phyloP scores from a whole-genome alignment of 2,797 vertebrate species.

The Momotus momota region DNA sequence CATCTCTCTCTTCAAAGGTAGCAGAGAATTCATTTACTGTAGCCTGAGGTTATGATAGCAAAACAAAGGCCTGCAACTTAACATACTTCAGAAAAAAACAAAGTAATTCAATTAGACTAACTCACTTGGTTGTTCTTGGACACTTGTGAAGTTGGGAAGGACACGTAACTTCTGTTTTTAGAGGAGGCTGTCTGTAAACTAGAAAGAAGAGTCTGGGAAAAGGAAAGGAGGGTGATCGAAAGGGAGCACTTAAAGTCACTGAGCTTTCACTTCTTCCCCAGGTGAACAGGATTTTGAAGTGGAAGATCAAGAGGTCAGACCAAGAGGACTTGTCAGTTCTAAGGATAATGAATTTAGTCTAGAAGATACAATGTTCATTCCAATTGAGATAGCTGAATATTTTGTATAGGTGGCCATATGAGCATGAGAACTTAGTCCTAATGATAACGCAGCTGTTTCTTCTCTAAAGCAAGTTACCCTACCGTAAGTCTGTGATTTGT shows the following conservation, averaged over 20 bases:
- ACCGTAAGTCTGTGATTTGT: slow-evolving; percentile 30
- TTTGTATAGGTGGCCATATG: not conserved
- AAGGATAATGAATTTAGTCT: slow-evolving; percentile 6
- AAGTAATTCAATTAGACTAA: slow-evolving; percentile 84
- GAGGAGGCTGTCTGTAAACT: not conserved
- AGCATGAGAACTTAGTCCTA: slow-evolving; percentile 18
- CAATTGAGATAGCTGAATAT: slow-evolving; percentile 19
- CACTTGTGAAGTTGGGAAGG: slow-evolving; percentile 58
- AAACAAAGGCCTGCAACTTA: slow-evolving; percentile 84
- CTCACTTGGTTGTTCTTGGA: slow-evolving; percentile 74
- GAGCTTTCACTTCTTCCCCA: not conserved
- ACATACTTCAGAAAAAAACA: slow-evolving; percentile 77
- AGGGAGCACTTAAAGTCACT: not conserved
- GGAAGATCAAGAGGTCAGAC: not conserved
- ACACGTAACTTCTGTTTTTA: not conserved
- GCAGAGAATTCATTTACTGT: slow-evolving; percentile 88
- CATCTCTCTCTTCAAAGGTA: slow-evolving; percentile 87
- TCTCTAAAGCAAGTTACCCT: slow-evolving; percentile 40
- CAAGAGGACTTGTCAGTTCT: slow-evolving; percentile 42
- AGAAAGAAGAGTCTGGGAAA: not conserved
- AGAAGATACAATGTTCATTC: slow-evolving; percentile 46
- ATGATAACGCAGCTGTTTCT: slow-evolving; percentile 48
- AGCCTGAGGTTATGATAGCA: slow-evolving; percentile 82
- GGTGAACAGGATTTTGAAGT: not conserved
- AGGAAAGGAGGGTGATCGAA: not conserved